Evolutionary conservation across 2,113 vertebrate species (phyloP).

Genomic region (Takifugu bimaculatus): DNA sequence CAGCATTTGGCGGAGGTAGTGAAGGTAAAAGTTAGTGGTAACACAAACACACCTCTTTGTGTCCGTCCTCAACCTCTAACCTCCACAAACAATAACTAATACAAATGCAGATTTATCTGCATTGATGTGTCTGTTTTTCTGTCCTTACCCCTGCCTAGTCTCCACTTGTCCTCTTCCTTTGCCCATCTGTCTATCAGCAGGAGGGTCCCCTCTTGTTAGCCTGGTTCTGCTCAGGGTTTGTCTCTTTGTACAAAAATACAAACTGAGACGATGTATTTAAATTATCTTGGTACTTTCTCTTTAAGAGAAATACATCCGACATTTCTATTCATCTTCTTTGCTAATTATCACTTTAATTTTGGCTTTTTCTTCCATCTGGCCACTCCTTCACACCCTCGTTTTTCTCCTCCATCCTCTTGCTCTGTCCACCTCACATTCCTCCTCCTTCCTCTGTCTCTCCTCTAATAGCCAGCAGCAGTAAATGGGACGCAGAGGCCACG

Average conservation of each 20-base stretch:
- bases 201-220: too few relatives aligned
- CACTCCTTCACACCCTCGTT: background rate
- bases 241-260: too few relatives aligned
- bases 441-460: background rate
- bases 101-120: constrained; percentile 5
- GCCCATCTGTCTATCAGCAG: too few relatives aligned
- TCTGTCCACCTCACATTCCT: constrained; percentile 8
- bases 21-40: constrained; percentile 32
- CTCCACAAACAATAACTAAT: constrained; percentile 9
- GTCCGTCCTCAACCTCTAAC: too few relatives aligned
- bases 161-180: too few relatives aligned
- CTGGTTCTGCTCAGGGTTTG: too few relatives aligned
- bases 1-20: background rate
- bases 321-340: background rate
- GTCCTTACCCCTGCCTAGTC: background rate
- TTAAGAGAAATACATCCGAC: background rate
- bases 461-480: constrained; percentile 68
- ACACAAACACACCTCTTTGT: constrained; percentile 35
- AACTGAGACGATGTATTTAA: too few relatives aligned
- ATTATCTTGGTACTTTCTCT: background rate
- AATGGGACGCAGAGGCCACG: constrained; percentile 66
- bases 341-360: background rate
- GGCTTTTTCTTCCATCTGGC: constrained; percentile 10
- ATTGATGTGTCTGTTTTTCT: too few relatives aligned
- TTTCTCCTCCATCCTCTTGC: constrained; percentile 6